phyloP scores from a whole-genome alignment of 2,888 invertebrate species.

The Hirtodrosophila confusa region DNA sequence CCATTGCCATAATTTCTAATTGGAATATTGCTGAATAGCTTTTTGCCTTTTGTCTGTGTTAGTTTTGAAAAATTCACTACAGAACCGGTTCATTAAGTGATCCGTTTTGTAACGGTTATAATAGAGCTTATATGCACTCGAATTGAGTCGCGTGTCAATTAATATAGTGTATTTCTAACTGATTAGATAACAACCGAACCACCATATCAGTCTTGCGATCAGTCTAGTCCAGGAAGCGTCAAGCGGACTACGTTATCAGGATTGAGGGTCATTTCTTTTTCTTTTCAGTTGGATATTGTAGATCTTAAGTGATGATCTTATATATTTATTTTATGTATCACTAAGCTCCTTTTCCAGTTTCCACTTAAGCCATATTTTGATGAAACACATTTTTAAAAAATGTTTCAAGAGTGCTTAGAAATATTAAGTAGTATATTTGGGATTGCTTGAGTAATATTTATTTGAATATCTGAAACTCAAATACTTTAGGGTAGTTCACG shows the following conservation, averaged over 20 bases:
- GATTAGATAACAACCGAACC: slow-evolving; percentile 22
- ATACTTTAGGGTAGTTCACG: slow-evolving; percentile 11
- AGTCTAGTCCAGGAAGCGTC: not conserved
- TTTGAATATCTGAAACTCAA: too few species aligned
- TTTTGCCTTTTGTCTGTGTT: not conserved
- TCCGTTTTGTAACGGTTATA: slow-evolving; percentile 20
- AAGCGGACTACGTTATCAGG: slow-evolving; percentile 2
- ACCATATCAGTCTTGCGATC: not conserved
- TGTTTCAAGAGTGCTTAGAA: too few species aligned
- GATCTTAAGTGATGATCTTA: too few species aligned
- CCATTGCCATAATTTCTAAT: slow-evolving; percentile 16
- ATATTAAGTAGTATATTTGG: too few species aligned
- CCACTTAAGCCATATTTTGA: too few species aligned
- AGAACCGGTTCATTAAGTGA: not conserved
- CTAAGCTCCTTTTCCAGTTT: too few species aligned
- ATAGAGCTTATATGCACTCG: not conserved
- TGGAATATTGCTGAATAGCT: slow-evolving; percentile 10
- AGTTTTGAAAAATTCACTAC: not conserved
- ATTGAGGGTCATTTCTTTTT: not conserved
- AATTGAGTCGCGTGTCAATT: slow-evolving; percentile 24
- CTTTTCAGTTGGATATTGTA: not conserved
- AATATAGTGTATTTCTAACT: not conserved
- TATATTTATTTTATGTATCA: too few species aligned
- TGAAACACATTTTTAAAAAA: too few species aligned
- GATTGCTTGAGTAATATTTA: too few species aligned